A percentile compares a stretch with the other conserved stretches of the same genome.
phyloP scores from a whole-genome alignment of 1,140 invertebrate genomes.

The Sesamia nonagrioides region DNA sequence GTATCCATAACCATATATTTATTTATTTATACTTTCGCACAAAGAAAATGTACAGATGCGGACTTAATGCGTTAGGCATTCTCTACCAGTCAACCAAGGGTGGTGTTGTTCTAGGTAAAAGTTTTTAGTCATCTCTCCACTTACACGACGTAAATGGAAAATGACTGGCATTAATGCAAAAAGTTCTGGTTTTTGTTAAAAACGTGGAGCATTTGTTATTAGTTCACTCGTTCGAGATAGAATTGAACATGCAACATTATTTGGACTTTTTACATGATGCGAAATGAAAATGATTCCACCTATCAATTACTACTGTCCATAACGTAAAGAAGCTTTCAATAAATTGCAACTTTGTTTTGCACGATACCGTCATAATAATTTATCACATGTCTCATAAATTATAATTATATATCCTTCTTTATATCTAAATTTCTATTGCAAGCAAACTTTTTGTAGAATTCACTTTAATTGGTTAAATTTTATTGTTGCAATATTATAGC shows the following conservation, averaged over 20 bases:
- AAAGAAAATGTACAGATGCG: too few relatives aligned
- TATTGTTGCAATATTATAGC: constrained; percentile 14
- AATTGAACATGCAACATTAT: neutral
- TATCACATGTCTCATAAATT: constrained; percentile 33
- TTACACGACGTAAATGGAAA: too few relatives aligned
- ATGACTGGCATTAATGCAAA: neutral
- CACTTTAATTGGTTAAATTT: neutral
- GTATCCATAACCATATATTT: too few relatives aligned
- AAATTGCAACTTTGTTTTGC: constrained; percentile 8
- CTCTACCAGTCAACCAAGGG: too few relatives aligned
- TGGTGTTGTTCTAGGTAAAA: too few relatives aligned
- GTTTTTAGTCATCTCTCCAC: too few relatives aligned
- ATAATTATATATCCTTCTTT: neutral
- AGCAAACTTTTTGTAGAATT: neutral
- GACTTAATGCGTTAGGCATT: too few relatives aligned
- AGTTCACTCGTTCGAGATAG: neutral
- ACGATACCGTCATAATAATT: constrained; percentile 47
- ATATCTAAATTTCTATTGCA: neutral
- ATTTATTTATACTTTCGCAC: too few relatives aligned
- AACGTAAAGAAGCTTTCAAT: neutral
- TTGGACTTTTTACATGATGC: neutral
- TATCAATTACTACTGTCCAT: neutral
- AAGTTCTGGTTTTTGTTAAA: neutral
- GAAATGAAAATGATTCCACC: neutral
- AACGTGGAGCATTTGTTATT: neutral